Percentiles rank a stretch among this genome's conserved stretches.
Conservation (phyloP, 64 coral and sea anemone species). For the Pocillopora verrucosa region DNA sequence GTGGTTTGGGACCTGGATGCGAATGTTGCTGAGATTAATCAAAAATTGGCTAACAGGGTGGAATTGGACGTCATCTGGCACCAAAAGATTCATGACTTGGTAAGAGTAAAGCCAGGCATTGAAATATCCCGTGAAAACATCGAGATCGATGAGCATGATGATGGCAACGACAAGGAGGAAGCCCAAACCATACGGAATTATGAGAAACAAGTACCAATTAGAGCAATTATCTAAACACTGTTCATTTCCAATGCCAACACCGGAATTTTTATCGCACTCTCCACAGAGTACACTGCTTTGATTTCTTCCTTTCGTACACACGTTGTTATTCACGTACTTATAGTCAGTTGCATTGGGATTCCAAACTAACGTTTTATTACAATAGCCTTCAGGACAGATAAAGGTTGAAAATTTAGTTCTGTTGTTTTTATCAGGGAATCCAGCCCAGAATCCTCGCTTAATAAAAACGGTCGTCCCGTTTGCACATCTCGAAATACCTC, state of each 20-base stretch:
- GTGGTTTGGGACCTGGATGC: background rate
- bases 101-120: conserved; percentile 81
- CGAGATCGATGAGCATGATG: conserved; percentile 58
- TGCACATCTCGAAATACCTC: conserved; percentile 55
- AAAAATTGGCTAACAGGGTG: conserved; percentile 55
- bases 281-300: conserved; percentile 62
- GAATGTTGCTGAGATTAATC: conserved; percentile 33
- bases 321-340: conserved; percentile 31
- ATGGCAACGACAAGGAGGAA: conserved; percentile 20
- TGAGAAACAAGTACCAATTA: background rate
- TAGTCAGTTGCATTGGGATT: background rate
- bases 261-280: conserved; percentile 39
- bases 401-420: conserved; percentile 1
- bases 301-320: conserved; percentile 50
- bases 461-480: conserved; percentile 52
- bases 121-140: conserved; percentile 72
- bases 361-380: background rate
- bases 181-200: background rate
- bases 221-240: conserved; percentile 25
- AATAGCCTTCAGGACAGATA: conserved; percentile 72
- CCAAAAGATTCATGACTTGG: conserved; percentile 59
- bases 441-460: conserved; percentile 81
- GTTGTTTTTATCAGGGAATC: background rate
- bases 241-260: conserved; percentile 63
- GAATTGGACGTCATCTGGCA: conserved; percentile 45